phyloP scores from a whole-genome alignment of 2,113 vertebrate genomes.

The Dromaius novaehollandiae region DNA sequence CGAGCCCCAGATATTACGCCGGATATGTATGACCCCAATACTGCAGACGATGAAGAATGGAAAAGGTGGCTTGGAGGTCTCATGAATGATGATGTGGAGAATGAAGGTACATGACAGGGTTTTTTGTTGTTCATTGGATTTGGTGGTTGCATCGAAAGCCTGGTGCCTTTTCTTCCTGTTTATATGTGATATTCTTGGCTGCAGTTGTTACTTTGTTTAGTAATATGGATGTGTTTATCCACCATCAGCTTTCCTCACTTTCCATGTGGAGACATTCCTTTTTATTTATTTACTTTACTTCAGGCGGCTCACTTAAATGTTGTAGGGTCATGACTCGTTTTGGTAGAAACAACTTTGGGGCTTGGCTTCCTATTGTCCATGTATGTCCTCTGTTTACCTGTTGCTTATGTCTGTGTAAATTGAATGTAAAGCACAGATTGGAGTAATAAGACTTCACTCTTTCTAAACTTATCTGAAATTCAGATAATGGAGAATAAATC shows the following conservation, averaged over 20 bases:
- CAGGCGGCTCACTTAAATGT: not conserved
- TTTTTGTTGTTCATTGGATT: rapidly evolving
- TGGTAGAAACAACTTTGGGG: not conserved
- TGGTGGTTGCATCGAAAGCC: not conserved
- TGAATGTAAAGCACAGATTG: not conserved
- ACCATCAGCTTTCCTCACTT: not conserved
- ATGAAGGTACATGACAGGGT: conserved; percentile 76
- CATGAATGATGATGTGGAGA: conserved; percentile 85
- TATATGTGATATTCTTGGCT: not conserved
- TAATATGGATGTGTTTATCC: rapidly evolving
- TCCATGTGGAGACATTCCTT: no score
- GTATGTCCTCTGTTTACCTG: not conserved
- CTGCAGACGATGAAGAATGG: conserved; percentile 90
- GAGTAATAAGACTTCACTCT: not conserved
- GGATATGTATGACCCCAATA: conserved; percentile 90
- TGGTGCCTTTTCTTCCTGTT: not conserved
- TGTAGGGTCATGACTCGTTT: not conserved
- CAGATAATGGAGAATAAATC: not conserved
- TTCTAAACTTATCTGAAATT: not conserved
- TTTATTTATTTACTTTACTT: not conserved
- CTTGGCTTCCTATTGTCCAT: not conserved
- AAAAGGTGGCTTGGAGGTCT: conserved; percentile 91
- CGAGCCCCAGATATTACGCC: conserved; percentile 91
- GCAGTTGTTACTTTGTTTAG: not conserved
- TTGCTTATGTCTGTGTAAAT: not conserved